phyloP scores from a whole-genome alignment of 2,888 invertebrate genomes.

The Nomada flava region DNA sequence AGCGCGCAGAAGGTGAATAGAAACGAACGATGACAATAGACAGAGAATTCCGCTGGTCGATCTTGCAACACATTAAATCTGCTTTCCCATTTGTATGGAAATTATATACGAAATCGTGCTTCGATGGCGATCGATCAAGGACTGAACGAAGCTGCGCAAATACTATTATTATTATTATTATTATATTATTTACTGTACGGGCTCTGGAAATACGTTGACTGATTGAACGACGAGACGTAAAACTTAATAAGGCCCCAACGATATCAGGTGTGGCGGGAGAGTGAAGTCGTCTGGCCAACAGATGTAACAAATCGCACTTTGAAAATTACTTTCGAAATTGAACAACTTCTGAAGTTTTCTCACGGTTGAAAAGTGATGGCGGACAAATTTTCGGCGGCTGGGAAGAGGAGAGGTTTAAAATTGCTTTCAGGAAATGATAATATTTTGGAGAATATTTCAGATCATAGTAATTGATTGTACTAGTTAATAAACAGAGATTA shows the following conservation, averaged over 20 bases:
- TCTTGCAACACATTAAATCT: constrained; percentile 66
- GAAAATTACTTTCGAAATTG: constrained; percentile 11
- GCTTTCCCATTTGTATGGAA: constrained; percentile 72
- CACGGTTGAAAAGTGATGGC: background rate
- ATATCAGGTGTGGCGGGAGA: constrained; percentile 6
- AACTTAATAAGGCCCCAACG: background rate
- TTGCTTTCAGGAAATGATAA: too few relatives aligned
- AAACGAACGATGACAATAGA: constrained; percentile 61
- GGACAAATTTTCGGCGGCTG: constrained; percentile 10
- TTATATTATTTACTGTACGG: constrained; percentile 40
- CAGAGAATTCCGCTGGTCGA: constrained; percentile 56
- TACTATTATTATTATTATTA: background rate
- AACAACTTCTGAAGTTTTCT: constrained; percentile 6
- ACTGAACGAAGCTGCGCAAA: background rate
- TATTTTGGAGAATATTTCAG: too few relatives aligned
- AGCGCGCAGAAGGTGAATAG: constrained; percentile 42
- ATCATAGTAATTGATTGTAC: too few relatives aligned
- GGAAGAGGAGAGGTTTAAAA: background rate
- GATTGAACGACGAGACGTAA: constrained; percentile 20
- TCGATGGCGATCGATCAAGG: constrained; percentile 56
- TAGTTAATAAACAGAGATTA: too few relatives aligned
- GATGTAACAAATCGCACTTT: constrained; percentile 31
- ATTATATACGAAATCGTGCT: constrained; percentile 62
- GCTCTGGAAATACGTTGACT: constrained; percentile 22
- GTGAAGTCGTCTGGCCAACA: constrained; percentile 16